phyloP scores from a whole-genome alignment of 2,113 vertebrate species.

The Chlamydotis undulata region DNA sequence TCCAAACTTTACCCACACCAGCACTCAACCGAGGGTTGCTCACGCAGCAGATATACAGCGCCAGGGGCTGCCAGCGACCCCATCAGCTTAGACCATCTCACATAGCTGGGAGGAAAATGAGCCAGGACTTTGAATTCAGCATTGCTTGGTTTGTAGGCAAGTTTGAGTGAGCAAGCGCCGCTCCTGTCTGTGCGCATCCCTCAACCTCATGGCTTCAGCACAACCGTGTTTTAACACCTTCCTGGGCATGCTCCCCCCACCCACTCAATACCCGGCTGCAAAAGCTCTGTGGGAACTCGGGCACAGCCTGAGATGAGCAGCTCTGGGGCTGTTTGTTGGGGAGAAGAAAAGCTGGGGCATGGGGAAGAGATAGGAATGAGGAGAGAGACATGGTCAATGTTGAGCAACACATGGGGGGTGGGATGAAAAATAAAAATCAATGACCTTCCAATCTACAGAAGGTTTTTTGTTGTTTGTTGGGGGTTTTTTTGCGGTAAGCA shows the following conservation, averaged over 20 bases:
- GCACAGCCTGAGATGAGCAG: neutral
- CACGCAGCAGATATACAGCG: neutral
- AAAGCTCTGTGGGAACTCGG: neutral
- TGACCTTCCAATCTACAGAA: neutral
- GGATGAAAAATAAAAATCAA: neutral
- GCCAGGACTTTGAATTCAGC: neutral
- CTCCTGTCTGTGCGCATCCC: accelerated
- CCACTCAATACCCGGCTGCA: neutral
- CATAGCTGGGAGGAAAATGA: neutral
- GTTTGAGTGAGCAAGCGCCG: accelerated
- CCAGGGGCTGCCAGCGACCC: neutral
- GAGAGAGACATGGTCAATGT: too few species aligned
- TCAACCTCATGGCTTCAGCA: neutral
- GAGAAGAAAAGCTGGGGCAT: neutral
- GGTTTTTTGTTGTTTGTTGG: neutral
- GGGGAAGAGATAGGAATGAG: neutral
- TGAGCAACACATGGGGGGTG: neutral
- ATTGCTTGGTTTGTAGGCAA: neutral
- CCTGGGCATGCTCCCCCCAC: neutral
- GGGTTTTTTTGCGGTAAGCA: neutral
- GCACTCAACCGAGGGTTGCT: accelerated
- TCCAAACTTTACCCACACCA: neutral
- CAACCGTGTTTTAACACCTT: neutral
- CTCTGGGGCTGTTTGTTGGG: neutral
- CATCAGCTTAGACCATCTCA: too few species aligned